Conservation (phyloP, 2,113 vertebrate species). For the Oryzias curvinotus region DNA sequence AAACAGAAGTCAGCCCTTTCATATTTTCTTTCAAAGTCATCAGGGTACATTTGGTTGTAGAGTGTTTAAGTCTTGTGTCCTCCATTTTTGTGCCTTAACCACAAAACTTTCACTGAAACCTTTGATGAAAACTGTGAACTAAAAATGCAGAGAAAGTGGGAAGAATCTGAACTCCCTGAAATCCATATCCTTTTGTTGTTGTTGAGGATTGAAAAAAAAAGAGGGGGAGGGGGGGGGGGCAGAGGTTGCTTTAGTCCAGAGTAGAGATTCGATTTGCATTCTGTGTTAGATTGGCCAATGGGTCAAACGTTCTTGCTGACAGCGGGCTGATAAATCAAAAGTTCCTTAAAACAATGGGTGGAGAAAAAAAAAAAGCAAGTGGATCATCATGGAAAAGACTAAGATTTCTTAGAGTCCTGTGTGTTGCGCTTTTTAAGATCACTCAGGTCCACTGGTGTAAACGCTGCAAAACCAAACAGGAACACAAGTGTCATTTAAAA, state of each 20-base stretch:
- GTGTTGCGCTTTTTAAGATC: conserved; percentile 88
- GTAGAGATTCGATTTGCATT: conserved; percentile 60
- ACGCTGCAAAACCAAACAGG: conserved; percentile 75
- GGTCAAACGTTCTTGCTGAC: conserved; percentile 64
- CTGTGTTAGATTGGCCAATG: conserved; percentile 60
- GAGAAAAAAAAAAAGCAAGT: conserved; percentile 41
- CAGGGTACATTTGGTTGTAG: conserved; percentile 52
- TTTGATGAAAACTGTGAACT: conserved; percentile 35
- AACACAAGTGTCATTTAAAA: not conserved
- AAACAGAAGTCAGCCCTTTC: conserved; percentile 67
- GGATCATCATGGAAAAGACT: conserved; percentile 60
- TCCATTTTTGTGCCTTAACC: conserved; percentile 51
- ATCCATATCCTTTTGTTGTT: conserved; percentile 43
- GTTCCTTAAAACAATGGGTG: conserved; percentile 67
- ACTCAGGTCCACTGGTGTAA: conserved; percentile 90
- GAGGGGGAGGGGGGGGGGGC: conserved; percentile 12
- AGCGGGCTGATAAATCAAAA: conserved; percentile 68
- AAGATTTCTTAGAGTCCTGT: conserved; percentile 91
- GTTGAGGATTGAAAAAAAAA: conserved; percentile 26
- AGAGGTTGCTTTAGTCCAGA: conserved; percentile 48
- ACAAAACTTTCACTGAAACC: conserved; percentile 42
- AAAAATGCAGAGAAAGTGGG: conserved; percentile 17
- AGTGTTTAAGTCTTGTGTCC: conserved; percentile 57
- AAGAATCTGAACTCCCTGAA: conserved; percentile 44
- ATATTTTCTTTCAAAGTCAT: conserved; percentile 55